A percentile compares a stretch with the other conserved stretches of the same genome.
These are phyloP conservation scores for Cyclura pinguis DNA, from an alignment of 2,797 vertebrate species.

Conservation along the genomic window DNA sequence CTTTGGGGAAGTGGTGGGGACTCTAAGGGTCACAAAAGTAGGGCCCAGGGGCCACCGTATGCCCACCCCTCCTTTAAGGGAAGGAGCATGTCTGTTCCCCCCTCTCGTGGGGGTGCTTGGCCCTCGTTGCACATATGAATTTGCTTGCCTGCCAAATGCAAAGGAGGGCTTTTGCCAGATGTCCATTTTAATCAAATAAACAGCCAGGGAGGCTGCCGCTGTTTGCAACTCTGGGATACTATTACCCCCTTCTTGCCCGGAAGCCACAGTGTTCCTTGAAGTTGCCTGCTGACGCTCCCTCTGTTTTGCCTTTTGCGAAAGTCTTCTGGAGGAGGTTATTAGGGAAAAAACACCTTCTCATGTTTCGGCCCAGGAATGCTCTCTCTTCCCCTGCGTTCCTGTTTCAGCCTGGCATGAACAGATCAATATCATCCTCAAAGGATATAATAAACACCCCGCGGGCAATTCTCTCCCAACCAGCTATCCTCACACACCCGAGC, in stretches of 20 bases:
- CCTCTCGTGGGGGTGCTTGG: not conserved
- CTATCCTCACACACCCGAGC: no score
- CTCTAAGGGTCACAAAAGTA: no score
- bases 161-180: not conserved
- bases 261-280: not conserved
- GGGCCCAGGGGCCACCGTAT: no score
- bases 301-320: not conserved
- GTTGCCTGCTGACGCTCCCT: not conserved
- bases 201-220: no score
- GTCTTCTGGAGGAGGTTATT: not conserved
- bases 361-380: not conserved
- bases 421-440: not conserved
- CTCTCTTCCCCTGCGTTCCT: not conserved
- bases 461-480: not conserved
- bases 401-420: no score
- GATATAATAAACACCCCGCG: not conserved
- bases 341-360: no score
- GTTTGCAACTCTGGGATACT: not conserved
- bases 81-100: not conserved
- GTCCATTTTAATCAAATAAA: not conserved
- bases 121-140: not conserved
- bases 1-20: no score
- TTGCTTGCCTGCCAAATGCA: not conserved
- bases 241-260: not conserved
- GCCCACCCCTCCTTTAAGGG: no score